Percentiles rank a stretch among this genome's conserved stretches.
phyloP scores from a whole-genome alignment of 64 coral and sea anemone species.

The Pocillopora damicornis region DNA sequence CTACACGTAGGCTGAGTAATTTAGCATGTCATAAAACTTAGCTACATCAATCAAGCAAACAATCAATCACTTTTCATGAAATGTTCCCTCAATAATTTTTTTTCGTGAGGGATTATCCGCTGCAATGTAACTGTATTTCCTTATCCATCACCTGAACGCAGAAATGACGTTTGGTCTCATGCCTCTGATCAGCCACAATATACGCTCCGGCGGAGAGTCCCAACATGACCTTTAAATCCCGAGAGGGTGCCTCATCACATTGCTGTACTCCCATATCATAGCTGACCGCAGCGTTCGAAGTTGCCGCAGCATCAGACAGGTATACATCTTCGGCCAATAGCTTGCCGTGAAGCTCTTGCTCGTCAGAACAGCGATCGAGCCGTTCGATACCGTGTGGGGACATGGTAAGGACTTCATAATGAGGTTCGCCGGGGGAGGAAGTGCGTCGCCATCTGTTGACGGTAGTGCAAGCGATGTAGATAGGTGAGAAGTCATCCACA shows the following conservation, averaged over 20 bases:
- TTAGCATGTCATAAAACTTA: too few species aligned
- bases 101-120: too few species aligned
- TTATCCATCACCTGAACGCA: background rate
- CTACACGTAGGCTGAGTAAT: too few species aligned
- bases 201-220: background rate
- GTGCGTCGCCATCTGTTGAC: conserved; percentile 6
- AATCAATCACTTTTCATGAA: too few species aligned
- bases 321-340: background rate
- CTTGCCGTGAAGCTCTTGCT: background rate
- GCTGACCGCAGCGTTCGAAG: background rate
- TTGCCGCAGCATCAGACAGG: background rate
- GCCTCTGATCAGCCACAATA: background rate
- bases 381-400: background rate
- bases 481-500: background rate
- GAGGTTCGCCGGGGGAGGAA: background rate
- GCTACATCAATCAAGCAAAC: too few species aligned
- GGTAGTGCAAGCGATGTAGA: background rate
- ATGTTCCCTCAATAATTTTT: too few species aligned
- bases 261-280: conserved; percentile 2
- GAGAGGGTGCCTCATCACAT: background rate
- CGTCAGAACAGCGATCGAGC: background rate
- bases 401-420: conserved; percentile 14
- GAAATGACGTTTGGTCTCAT: background rate
- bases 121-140: too few species aligned
- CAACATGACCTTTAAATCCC: conserved; percentile 3